Base-by-base conservation (phyloP, 2,113 vertebrate species). In the Scomber japonicus region DNA sequence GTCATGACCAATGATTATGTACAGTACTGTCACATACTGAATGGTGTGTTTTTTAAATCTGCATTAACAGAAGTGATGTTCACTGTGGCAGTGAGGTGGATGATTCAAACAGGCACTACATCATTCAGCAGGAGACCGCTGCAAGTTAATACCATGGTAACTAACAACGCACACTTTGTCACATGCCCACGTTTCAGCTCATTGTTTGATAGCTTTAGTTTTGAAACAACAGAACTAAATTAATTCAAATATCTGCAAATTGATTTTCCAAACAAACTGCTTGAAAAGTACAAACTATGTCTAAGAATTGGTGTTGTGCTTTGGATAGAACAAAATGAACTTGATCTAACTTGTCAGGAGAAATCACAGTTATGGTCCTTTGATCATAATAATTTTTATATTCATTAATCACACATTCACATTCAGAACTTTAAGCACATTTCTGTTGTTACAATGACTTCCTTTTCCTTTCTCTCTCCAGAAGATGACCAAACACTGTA, bases 41-140 rank as follows among this genome's bases (percentile, higher is more conserved):
- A 0, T 59, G 45, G 60, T 73, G n/a, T 77, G 45, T 76, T 48
- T 82, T 46, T 83, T 11, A 70, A 0, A 16, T 70, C 11, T 70
- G 40, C 71, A 17, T 85, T 51, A 79, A 17, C 82, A 97, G 96
- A 93, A 97, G 96, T 80, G 96, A 97, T 63, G 91, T 94, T 80
- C 96, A 96, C 31, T 98, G 97, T 56, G 92, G 96, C 88, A 95
- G 95, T 13, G 94, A 96, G 82, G 95, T 94, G 82, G 97, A 97
- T 46, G 96, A 97, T 50, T 93, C 96, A 86, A 95, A 96, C 87
- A 96, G 95, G 85, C 92, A 96, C 65, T 97, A 94, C 89, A 83
- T 96, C 79, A 94, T 96, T 85, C 96, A 96, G 87, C 96, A 96
- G 92, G 95, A 96, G 92, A 96, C 96, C 1, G 96, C 96, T 78